Evolutionary conservation across 2,797 vertebrate species (phyloP).

Genomic region (Tolypeutes matacus): DNA sequence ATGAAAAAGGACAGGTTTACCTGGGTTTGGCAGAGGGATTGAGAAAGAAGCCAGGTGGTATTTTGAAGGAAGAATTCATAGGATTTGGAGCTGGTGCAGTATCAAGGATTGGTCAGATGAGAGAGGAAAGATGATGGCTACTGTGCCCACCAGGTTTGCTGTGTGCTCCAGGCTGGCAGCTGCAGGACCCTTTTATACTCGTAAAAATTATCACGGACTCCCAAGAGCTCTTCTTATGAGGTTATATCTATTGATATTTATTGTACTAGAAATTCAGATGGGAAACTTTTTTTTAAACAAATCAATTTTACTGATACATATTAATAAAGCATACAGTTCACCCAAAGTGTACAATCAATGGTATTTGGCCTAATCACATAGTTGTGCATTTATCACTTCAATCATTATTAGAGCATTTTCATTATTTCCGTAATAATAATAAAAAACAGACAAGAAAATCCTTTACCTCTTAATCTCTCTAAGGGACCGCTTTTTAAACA

Average conservation of each 20-base stretch:
- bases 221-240: neutral
- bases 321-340: no score
- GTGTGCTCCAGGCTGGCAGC: fast-evolving
- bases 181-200: neutral
- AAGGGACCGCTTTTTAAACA: neutral
- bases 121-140: neutral
- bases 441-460: no score
- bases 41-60: neutral
- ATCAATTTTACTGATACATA: no score
- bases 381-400: no score
- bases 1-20: neutral
- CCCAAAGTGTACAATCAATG: no score
- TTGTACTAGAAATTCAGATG: neutral
- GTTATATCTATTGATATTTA: neutral
- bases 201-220: neutral
- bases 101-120: neutral
- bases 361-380: no score
- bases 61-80: neutral
- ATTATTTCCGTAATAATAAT: no score
- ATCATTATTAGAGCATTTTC: no score
- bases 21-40: neutral
- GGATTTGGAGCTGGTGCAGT: neutral
- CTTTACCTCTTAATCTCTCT: no score
- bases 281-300: neutral
- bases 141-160: fast-evolving